Conservation (phyloP, 2,797 vertebrate species). For the Acanthurus lineatus region DNA sequence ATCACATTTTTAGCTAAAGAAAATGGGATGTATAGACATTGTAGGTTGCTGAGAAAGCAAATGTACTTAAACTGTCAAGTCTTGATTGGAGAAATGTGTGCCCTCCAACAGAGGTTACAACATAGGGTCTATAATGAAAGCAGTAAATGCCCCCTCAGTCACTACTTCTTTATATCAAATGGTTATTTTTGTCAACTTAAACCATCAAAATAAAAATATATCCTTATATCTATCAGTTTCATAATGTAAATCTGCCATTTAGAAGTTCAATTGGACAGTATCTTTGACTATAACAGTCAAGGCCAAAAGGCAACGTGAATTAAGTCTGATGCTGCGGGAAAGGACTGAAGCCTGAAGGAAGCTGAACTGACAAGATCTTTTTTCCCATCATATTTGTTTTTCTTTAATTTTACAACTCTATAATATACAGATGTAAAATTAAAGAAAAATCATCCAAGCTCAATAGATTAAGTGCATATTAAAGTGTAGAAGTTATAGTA, state of each 20-base stretch:
- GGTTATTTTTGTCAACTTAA: constrained; percentile 13
- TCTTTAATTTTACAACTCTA: too few species aligned
- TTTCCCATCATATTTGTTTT: too few species aligned
- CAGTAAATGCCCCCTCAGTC: constrained; percentile 5
- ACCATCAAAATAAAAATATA: neutral
- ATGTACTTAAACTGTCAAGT: constrained; percentile 63
- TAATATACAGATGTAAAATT: too few species aligned
- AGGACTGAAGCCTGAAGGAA: neutral
- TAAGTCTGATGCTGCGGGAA: neutral
- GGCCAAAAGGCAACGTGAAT: neutral
- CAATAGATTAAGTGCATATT: too few species aligned
- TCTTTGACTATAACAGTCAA: neutral
- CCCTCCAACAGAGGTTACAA: constrained; percentile 42
- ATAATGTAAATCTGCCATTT: constrained; percentile 1
- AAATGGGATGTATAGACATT: constrained; percentile 62
- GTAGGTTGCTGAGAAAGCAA: constrained; percentile 63
- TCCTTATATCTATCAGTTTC: neutral
- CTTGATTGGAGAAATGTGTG: constrained; percentile 50
- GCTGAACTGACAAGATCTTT: neutral
- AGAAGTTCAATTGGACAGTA: neutral
- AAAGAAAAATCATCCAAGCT: too few species aligned
- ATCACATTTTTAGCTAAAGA: constrained; percentile 54
- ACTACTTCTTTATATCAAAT: constrained; percentile 7
- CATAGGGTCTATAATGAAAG: constrained; percentile 24
- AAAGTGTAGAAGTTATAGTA: too few species aligned